Percentiles rank a stretch among this genome's conserved stretches.
These are phyloP conservation scores for Heliothis virescens DNA, from an alignment of 1,140 invertebrate species.

Conservation along the genomic window DNA sequence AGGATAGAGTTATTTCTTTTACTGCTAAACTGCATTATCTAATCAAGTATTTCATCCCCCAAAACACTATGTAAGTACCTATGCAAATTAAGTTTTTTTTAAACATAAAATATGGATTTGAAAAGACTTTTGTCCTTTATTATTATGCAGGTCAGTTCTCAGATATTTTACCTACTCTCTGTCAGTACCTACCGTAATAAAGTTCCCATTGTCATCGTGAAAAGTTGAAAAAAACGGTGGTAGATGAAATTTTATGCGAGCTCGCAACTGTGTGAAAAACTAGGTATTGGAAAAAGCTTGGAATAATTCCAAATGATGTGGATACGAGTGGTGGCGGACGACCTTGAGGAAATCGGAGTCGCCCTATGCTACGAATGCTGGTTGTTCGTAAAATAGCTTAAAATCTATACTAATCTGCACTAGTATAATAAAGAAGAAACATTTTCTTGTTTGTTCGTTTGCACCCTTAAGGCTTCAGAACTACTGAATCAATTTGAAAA, in stretches of 20 bases:
- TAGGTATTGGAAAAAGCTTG: slow-evolving; percentile 50
- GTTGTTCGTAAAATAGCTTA: slow-evolving; percentile 3
- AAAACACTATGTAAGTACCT: neutral
- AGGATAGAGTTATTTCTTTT: neutral
- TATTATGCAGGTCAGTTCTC: neutral
- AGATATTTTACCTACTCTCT: neutral
- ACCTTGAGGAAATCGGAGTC: slow-evolving; percentile 45
- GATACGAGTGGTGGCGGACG: slow-evolving; percentile 32
- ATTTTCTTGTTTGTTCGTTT: no score
- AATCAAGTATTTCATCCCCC: no score
- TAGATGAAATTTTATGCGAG: slow-evolving; percentile 24
- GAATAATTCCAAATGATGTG: slow-evolving; percentile 51
- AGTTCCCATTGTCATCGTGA: neutral
- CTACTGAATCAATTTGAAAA: no score
- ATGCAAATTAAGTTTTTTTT: neutral
- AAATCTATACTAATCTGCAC: neutral
- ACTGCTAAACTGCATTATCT: neutral
- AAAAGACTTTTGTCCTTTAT: neutral
- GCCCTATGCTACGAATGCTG: slow-evolving; percentile 28
- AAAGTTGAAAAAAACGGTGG: neutral
- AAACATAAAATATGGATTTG: neutral
- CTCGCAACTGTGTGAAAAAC: slow-evolving; percentile 20
- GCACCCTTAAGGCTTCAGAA: no score
- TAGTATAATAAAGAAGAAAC: no score
- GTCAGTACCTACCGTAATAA: neutral